Base-by-base conservation (phyloP, 2,797 vertebrate species). In the Mycteria americana region DNA sequence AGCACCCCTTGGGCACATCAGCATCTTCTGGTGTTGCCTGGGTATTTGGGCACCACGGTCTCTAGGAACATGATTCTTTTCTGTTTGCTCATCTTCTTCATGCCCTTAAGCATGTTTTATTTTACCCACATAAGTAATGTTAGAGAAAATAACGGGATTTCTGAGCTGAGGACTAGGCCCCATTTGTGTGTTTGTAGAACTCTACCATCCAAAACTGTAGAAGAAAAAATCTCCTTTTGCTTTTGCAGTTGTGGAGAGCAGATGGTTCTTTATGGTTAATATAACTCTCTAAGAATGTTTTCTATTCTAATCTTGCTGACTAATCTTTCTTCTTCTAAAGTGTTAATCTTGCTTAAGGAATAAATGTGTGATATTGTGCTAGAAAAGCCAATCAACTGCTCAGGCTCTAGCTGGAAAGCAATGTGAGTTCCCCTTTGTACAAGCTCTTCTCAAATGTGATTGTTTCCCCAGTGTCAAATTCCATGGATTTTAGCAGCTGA, bases 401-500 rank as follows among this genome's bases (percentile, higher is more conserved):
- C 50, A 35, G 64, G 54, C 70, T 92, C 76, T 86, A 85, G 78
- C 88, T 85, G 79, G 79, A 93, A 89, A 95, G 83, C 80, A 92
- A 88, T 23, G 59, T 14, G 65, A 95, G 63, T 33, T 92, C 72
- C 28, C 63, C 63, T 92, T 89, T 93, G 88, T 89, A 79, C 70
- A 51, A 86, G 53, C 48, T 82, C 80, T 72, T 83, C 84, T 95
- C 74, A 79, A 90, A 93, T 5, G 51, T 17, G 77, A 70, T 92
- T 93, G 78, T 74, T 95, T 82, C 81, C 65, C 59, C 92, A 81
- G 63, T 68, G 91, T 96, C 92, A 94, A 73, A 96, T 96, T 96
- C 93, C 95, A 95, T 17, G 82, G 77, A 95, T 91, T 96, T 95
- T 92, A 95, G 94, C 87, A 35, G 89, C 90, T 93, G 94, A 96